phyloP scores from a whole-genome alignment of 2,888 invertebrate genomes.

The Drosophila anceps region DNA sequence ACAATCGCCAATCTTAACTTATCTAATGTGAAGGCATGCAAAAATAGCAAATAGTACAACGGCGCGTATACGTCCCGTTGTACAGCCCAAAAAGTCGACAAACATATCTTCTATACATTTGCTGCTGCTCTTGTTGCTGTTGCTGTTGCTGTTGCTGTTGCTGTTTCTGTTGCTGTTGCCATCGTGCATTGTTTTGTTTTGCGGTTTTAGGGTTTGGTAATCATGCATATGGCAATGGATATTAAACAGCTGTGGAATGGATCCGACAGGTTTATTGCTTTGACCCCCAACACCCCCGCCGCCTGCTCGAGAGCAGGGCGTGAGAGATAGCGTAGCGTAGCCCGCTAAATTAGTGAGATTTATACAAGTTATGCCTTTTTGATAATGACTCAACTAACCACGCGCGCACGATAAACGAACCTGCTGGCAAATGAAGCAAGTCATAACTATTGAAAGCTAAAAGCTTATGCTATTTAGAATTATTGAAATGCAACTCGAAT shows the following conservation, averaged over 20 bases:
- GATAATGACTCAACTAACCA: conserved; percentile 1
- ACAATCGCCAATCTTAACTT: conserved; percentile 57
- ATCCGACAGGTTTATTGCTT: conserved; percentile 33
- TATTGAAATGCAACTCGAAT: background rate
- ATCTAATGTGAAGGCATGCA: conserved; percentile 47
- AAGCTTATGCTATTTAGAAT: background rate
- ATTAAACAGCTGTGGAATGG: conserved; percentile 36
- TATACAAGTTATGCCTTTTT: conserved; percentile 2
- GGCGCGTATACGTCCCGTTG: conserved; percentile 55
- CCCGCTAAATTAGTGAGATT: conserved; percentile 4
- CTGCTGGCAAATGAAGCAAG: background rate
- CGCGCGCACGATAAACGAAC: background rate
- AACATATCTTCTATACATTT: conserved; percentile 23
- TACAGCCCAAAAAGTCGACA: conserved; percentile 15
- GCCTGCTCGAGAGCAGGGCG: background rate
- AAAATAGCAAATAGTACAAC: conserved; percentile 36
- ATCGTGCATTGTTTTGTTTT: conserved; percentile 17
- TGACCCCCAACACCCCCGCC: background rate
- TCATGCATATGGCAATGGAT: conserved; percentile 47
- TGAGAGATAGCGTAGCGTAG: background rate
- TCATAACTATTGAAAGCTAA: background rate
- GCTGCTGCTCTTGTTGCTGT: background rate
- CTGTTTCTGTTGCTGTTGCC: background rate
- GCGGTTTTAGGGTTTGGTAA: conserved; percentile 47
- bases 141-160: background rate